Conservation (phyloP, 2,113 vertebrate genomes). For the Sinosuthora webbiana region DNA sequence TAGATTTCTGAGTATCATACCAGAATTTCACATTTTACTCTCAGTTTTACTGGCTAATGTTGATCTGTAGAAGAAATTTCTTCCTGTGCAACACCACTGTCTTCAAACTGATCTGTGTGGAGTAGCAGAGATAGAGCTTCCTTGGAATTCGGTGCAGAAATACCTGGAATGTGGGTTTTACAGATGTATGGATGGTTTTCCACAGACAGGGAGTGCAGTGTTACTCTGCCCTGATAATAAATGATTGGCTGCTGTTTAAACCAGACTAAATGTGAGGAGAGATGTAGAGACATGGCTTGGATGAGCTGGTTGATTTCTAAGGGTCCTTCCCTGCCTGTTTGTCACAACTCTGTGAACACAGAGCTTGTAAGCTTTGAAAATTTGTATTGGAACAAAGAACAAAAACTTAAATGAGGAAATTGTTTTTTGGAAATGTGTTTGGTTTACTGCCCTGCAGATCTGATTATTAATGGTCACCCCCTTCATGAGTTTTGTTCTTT, state of each 20-base stretch:
- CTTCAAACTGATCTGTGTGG: background rate
- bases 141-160: background rate
- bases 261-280: background rate
- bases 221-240: background rate
- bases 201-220: background rate
- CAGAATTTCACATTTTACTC: background rate
- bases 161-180: background rate
- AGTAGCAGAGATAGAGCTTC: background rate
- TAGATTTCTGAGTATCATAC: background rate
- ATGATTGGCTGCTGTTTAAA: background rate
- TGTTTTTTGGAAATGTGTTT: background rate
- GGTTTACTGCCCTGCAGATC: background rate
- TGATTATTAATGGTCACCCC: background rate
- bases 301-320: background rate
- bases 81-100: background rate
- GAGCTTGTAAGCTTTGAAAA: background rate
- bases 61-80: background rate
- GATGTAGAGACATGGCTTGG: background rate
- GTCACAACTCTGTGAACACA: background rate
- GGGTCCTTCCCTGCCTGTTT: background rate
- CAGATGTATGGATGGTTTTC: background rate
- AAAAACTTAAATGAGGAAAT: background rate
- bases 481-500: background rate
- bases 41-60: background rate
- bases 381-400: background rate